These are phyloP conservation scores for Aplocera efformata DNA, from an alignment of 2,888 invertebrate genomes.

Conservation along the genomic window DNA sequence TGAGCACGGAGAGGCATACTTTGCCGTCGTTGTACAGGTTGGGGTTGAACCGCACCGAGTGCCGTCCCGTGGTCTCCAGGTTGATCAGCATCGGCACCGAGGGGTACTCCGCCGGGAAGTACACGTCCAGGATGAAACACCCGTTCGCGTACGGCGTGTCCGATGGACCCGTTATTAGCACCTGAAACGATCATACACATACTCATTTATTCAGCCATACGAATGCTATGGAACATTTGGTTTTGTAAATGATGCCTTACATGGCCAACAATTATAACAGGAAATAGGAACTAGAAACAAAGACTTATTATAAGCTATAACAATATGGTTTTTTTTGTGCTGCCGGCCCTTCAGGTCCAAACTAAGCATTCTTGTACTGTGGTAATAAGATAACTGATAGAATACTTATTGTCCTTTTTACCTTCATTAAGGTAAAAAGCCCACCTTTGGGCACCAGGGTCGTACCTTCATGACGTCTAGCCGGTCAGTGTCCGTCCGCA, in stretches of 20 bases:
- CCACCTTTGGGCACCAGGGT: too few relatives aligned
- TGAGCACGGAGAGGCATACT: conserved; percentile 94
- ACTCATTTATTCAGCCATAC: too few relatives aligned
- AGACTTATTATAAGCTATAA: too few relatives aligned
- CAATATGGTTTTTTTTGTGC: too few relatives aligned
- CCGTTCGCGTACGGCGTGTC: conserved; percentile 96
- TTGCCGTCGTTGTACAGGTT: conserved; percentile 97
- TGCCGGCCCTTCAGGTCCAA: too few relatives aligned
- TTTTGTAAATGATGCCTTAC: too few relatives aligned
- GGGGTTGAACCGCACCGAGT: conserved; percentile 94
- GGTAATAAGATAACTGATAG: too few relatives aligned
- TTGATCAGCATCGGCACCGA: conserved; percentile 94
- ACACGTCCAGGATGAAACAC: conserved; percentile 94
- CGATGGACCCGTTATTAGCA: conserved; percentile 94
- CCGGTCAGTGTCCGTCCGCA: conserved; percentile 95
- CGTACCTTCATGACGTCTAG: conserved; percentile 96
- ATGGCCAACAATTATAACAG: too few relatives aligned
- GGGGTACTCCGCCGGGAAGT: conserved; percentile 91
- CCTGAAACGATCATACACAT: conserved; percentile 65
- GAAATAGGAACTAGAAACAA: too few relatives aligned
- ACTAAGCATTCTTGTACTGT: too few relatives aligned
- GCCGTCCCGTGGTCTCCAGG: conserved; percentile 93
- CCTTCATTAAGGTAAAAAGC: too few relatives aligned
- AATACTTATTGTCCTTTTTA: not conserved
- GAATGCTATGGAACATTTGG: too few relatives aligned